Base-by-base conservation (phyloP, 2,888 invertebrate species). In the Rhyacophila evoluta region DNA sequence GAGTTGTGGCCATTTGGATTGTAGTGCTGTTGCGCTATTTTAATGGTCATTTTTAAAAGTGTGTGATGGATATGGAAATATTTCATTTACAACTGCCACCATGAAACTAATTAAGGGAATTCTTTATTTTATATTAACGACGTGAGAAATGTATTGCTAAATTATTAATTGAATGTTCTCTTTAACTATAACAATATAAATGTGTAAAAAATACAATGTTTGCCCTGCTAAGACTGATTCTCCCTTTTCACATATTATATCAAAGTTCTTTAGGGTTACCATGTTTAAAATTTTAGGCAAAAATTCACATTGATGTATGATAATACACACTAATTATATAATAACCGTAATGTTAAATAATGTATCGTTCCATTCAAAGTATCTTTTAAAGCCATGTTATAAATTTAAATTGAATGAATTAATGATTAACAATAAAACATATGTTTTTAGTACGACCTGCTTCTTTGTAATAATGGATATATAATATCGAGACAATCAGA, bases 191-290 rank as follows among this genome's bases (percentile, higher is more conserved):
- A 33, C 2, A 33, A 33, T 33, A 33, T 33, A 4, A 33, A 33
- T 33, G 6, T 33, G 6, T 33, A 33, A n/a, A n/a, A 33, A 4
- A 33, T 19, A 8, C 10, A 55, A 55, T 8, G 25, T 55, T 77
- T 73, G 77, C 73, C 77, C 75, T 68, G 77, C 77, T 71, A 77
- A 77, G 77, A 77, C 77, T 77, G 77, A 77, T 70, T 73, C 69
- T 69, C 73, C 77, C 73, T 74, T 74, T 69, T 37, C 77, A 77
- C 68, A 69, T 41, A 28, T 41, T 10, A 69, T 2, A 19, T 25
- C 10, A 68, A 10, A 41, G 41, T 19, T 55, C 55, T 55, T 25
- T 55, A 55, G 55, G 55, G 8, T 55, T 55, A 55, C 15, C 55
- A 8, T 25, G 41, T 55, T 55, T 33, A 25, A 19, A 55, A 55